Evolutionary conservation across 2,888 invertebrate species (phyloP).

Genomic region (Parnassius mnemosyne): DNA sequence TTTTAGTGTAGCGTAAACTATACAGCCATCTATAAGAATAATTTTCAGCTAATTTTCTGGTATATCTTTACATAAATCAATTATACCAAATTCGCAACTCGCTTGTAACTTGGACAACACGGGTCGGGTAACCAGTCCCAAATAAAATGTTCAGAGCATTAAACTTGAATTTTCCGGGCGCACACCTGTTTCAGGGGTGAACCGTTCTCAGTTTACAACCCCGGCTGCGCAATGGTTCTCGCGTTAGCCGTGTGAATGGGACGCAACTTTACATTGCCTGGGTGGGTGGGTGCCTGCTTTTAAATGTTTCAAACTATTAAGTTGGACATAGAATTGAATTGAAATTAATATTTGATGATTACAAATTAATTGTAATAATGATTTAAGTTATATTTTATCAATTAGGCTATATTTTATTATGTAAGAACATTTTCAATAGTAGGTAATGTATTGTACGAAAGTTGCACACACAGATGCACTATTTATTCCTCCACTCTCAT

Average conservation of each 20-base stretch:
- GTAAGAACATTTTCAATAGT: too few relatives aligned
- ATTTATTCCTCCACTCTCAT: too few relatives aligned
- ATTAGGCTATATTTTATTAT: too few relatives aligned
- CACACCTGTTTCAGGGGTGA: constrained; percentile 58
- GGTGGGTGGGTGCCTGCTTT: not conserved
- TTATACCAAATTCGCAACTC: constrained; percentile 1
- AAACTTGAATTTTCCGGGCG: constrained; percentile 62
- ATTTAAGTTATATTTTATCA: too few relatives aligned
- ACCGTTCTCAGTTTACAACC: constrained; percentile 32
- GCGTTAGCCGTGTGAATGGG: not conserved
- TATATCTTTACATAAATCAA: not conserved
- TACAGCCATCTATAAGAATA: too few relatives aligned
- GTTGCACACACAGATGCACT: too few relatives aligned
- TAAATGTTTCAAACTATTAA: constrained; percentile 9
- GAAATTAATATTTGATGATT: too few relatives aligned
- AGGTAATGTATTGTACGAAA: too few relatives aligned
- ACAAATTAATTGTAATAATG: too few relatives aligned
- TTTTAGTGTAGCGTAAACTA: too few relatives aligned
- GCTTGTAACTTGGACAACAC: constrained; percentile 32
- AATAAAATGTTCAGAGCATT: constrained; percentile 70
- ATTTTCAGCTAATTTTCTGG: too few relatives aligned
- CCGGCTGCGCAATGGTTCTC: not conserved
- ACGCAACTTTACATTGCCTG: constrained; percentile 1
- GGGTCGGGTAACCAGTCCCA: constrained; percentile 49
- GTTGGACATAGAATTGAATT: not conserved